Percentiles rank a stretch among this genome's conserved stretches.
These are phyloP conservation scores for Vombatus ursinus DNA, from an alignment of 2,113 vertebrate species.

Conservation along the genomic window DNA sequence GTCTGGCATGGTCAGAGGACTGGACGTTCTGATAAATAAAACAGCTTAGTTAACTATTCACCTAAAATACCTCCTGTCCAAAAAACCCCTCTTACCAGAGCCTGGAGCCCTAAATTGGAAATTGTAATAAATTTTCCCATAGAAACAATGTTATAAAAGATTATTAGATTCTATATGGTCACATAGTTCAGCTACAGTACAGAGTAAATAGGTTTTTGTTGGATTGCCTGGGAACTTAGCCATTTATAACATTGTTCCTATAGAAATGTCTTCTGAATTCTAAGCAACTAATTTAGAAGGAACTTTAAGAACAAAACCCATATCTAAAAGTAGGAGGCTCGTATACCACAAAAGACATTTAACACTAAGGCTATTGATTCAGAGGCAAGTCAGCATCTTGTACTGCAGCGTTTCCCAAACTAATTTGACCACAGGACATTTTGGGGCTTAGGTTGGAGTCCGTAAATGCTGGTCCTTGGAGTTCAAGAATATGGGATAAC, in stretches of 20 bases:
- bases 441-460: neutral
- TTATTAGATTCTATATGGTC: neutral
- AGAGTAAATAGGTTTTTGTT: neutral
- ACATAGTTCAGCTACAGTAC: neutral
- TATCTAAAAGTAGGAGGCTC: neutral
- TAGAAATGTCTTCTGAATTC: neutral
- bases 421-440: neutral
- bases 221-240: neutral
- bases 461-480: neutral
- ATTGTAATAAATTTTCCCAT: neutral
- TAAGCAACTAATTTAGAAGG: neutral
- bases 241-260: neutral
- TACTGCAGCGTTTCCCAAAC: neutral
- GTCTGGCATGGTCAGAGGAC: neutral
- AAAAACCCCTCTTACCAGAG: neutral
- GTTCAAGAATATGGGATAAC: neutral
- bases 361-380: slow-evolving; percentile 2
- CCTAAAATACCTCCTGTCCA: neutral
- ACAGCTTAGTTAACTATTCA: neutral
- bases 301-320: neutral
- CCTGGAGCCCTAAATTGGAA: neutral
- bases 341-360: neutral
- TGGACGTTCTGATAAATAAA: neutral
- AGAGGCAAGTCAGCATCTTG: neutral
- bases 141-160: neutral